Evolutionary conservation across 1,140 invertebrate genomes (phyloP).

Genomic region (Lordiphosa collinella): DNA sequence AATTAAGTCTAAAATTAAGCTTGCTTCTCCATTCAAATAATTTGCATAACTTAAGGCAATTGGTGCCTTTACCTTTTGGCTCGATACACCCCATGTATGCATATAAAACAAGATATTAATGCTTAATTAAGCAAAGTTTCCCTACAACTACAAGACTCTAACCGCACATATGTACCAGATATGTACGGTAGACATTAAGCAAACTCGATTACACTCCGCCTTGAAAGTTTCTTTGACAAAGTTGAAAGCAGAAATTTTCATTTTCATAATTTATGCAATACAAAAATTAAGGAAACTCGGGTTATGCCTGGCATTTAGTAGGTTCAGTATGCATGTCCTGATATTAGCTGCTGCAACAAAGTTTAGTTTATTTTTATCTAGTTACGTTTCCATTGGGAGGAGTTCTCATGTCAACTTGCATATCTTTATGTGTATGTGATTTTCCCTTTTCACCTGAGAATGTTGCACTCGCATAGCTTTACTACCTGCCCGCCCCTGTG

Average conservation of each 20-base stretch:
- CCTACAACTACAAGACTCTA: constrained; percentile 15
- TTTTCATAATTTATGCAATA: constrained; percentile 51
- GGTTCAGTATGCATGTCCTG: constrained; percentile 1
- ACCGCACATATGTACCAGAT: neutral
- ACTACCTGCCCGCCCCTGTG: neutral
- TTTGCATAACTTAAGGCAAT: constrained; percentile 26
- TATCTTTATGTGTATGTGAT: constrained; percentile 4
- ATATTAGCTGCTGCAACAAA: too few species aligned
- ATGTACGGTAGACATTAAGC: constrained; percentile 10
- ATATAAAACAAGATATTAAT: constrained; percentile 74
- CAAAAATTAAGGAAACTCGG: too few species aligned
- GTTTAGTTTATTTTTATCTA: constrained; percentile 18
- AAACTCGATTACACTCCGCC: constrained; percentile 22
- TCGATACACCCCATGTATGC: constrained; percentile 10
- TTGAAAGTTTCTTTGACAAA: constrained; percentile 22
- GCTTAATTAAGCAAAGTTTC: constrained; percentile 61
- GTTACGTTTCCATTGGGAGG: constrained; percentile 27
- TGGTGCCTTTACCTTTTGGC: constrained; percentile 18
- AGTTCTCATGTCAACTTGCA: constrained; percentile 6
- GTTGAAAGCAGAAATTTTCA: constrained; percentile 49
- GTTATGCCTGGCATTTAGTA: too few species aligned
- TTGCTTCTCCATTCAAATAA: constrained; percentile 34
- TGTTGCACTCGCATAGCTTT: constrained; percentile 4
- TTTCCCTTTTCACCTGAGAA: constrained; percentile 26
- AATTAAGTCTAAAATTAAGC: too few species aligned